These are phyloP conservation scores for Synanthedon andrenaeformis DNA, from an alignment of 2,888 invertebrate genomes.

Conservation along the genomic window DNA sequence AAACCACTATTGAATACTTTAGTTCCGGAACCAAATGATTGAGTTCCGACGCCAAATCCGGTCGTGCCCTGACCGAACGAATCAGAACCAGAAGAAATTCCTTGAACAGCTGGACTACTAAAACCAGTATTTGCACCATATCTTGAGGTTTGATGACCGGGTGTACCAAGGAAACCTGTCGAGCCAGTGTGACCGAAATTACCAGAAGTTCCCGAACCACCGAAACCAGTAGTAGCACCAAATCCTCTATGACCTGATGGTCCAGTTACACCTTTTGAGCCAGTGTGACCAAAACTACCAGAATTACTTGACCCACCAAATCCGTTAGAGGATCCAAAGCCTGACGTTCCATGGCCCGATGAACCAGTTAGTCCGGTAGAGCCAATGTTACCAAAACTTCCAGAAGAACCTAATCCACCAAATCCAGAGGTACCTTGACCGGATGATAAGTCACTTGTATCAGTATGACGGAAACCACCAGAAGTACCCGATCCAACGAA, in stretches of 20 bases:
- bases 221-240: background rate
- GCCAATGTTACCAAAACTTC: background rate
- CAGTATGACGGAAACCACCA: background rate
- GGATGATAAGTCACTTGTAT: background rate
- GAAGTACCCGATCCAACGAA: slow-evolving; percentile 4
- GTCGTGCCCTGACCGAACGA: too few relatives aligned
- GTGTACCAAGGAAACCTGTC: too few relatives aligned
- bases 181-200: too few relatives aligned
- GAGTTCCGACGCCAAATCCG: too few relatives aligned
- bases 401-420: background rate
- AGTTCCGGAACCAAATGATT: background rate
- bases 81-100: too few relatives aligned
- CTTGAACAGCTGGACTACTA: too few relatives aligned
- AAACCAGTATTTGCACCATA: too few relatives aligned
- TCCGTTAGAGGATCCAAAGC: slow-evolving; percentile 1
- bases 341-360: slow-evolving; percentile 1
- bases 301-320: slow-evolving; percentile 4
- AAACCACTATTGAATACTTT: background rate
- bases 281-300: background rate
- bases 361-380: background rate
- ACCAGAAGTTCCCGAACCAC: background rate
- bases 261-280: background rate
- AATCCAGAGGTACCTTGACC: background rate
- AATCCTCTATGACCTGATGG: background rate
- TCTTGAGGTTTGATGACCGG: too few relatives aligned